A percentile compares a stretch with the other conserved stretches of the same genome.
These are phyloP conservation scores for Cataglyphis altisquamis DNA, from an alignment of 2,888 invertebrate species.

Conservation along the genomic window DNA sequence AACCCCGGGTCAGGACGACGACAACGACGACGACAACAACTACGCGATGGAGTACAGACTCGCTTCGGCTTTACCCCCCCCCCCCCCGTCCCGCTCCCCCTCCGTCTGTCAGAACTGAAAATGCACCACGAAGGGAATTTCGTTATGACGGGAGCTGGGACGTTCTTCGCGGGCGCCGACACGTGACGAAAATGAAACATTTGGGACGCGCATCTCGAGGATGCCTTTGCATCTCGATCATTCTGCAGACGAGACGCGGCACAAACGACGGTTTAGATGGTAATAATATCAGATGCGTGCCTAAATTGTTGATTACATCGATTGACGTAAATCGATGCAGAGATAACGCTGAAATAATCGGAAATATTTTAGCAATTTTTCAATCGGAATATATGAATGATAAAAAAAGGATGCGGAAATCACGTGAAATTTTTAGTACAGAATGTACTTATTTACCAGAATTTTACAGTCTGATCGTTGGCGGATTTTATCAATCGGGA, in stretches of 20 bases:
- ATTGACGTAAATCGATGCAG: constrained; percentile 35
- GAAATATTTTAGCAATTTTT: constrained; percentile 19
- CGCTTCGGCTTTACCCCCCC: constrained; percentile 63
- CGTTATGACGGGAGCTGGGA: constrained; percentile 52
- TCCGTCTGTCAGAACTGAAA: constrained; percentile 62
- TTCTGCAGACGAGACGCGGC: not conserved
- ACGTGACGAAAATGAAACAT: constrained; percentile 58
- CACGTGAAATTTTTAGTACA: constrained; percentile 37
- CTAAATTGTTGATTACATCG: constrained; percentile 41
- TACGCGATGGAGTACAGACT: constrained; percentile 33
- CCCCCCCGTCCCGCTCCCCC: constrained; percentile 30
- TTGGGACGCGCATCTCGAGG: constrained; percentile 40
- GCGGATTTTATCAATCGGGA: constrained; percentile 56
- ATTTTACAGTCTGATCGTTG: constrained; percentile 58
- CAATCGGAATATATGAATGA: not conserved
- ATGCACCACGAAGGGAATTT: constrained; percentile 68
- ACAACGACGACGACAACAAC: constrained; percentile 53
- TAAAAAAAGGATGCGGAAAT: not conserved
- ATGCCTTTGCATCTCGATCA: constrained; percentile 17
- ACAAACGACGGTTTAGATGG: constrained; percentile 22
- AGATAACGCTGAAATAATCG: not conserved
- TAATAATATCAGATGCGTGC: constrained; percentile 44
- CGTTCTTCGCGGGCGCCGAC: constrained; percentile 42
- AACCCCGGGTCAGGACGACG: constrained; percentile 64
- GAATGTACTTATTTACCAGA: constrained; percentile 51